phyloP scores from a whole-genome alignment of 2,113 vertebrate genomes.

The Pyxicephalus adspersus region DNA sequence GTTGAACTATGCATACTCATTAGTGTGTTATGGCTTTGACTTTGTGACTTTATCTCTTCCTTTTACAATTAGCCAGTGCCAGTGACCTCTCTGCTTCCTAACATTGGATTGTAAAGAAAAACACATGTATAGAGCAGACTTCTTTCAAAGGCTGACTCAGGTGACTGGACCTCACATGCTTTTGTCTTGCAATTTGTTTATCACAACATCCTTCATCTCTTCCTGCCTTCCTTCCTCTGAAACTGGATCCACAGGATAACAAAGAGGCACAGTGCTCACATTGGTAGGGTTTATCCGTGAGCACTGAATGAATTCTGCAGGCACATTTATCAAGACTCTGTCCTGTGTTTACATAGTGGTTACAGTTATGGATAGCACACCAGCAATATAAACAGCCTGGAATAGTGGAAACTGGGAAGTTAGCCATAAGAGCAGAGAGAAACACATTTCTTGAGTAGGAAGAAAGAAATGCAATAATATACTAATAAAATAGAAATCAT shows the following conservation, averaged over 20 bases:
- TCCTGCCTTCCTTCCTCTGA: constrained; percentile 65
- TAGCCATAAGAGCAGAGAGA: constrained; percentile 27
- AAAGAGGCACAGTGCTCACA: constrained; percentile 58
- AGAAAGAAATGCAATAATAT: constrained; percentile 29
- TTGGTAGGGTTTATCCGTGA: constrained; percentile 51
- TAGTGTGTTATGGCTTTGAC: background rate
- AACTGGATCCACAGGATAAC: constrained; percentile 59
- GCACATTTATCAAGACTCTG: background rate
- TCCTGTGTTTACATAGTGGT: constrained; percentile 45
- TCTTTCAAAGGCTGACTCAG: constrained; percentile 37
- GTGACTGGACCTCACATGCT: constrained; percentile 54
- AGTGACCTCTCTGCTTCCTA: background rate
- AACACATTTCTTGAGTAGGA: constrained; percentile 19
- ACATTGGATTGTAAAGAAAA: constrained; percentile 38
- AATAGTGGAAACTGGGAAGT: constrained; percentile 41
- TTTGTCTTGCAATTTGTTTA: constrained; percentile 63
- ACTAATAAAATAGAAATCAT: too few species aligned
- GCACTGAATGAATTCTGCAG: constrained; percentile 33
- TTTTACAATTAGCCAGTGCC: background rate
- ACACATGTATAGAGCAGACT: constrained; percentile 56
- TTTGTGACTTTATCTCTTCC: background rate
- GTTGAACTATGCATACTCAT: background rate
- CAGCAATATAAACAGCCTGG: constrained; percentile 8
- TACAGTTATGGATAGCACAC: constrained; percentile 38
- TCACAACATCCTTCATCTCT: constrained; percentile 53